A percentile compares a stretch with the other conserved stretches of the same genome.
Conservation (phyloP, 2,113 vertebrate genomes). For the Eupsittula cactorum region DNA sequence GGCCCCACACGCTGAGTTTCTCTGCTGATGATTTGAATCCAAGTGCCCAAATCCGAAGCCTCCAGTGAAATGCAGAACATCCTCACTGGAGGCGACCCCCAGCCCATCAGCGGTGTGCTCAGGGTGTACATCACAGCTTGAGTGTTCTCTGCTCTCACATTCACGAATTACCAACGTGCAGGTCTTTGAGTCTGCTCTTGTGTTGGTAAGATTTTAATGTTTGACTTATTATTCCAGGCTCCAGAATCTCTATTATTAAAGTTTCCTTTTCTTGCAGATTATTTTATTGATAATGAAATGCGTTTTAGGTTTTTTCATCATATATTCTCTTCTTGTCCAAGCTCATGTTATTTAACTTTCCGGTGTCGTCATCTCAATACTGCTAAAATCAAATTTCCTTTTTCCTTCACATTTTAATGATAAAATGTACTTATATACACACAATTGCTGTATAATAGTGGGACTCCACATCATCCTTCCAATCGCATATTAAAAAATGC, state of each 20-base stretch:
- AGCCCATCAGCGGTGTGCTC: background rate
- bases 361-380: background rate
- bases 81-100: background rate
- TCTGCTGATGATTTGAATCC: background rate
- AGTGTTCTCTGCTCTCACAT: background rate
- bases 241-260: background rate
- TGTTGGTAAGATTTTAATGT: background rate
- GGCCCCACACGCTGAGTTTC: no score
- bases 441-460: background rate
- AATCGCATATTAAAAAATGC: background rate
- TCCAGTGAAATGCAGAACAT: background rate
- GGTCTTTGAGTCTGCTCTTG: background rate
- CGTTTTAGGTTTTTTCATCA: background rate
- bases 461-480: background rate
- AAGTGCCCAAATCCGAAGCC: background rate
- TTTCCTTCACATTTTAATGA: background rate
- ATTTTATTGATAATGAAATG: background rate
- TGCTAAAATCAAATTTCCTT: conserved; percentile 39
- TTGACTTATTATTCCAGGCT: background rate
- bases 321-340: background rate
- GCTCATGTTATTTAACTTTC: background rate
- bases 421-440: background rate
- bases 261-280: background rate
- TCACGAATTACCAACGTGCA: background rate
- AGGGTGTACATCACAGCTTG: background rate